These are phyloP conservation scores for Pitta sordida DNA, from an alignment of 2,113 vertebrate species.

Conservation along the genomic window DNA sequence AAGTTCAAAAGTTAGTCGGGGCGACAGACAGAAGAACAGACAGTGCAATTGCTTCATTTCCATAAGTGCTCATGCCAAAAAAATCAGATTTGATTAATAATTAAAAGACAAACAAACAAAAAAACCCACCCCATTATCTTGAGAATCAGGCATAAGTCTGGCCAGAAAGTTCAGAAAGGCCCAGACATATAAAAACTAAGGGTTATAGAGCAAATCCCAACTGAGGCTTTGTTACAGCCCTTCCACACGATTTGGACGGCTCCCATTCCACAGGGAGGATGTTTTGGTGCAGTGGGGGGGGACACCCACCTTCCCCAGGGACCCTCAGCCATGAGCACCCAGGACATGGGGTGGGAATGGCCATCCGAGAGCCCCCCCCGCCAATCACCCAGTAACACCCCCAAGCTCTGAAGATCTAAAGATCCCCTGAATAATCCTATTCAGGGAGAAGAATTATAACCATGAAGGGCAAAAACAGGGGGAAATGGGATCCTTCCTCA, in stretches of 20 bases:
- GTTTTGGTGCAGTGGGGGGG: rapidly evolving
- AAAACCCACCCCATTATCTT: background rate
- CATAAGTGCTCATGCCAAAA: background rate
- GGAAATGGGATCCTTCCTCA: slow-evolving; percentile 43
- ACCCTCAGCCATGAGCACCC: background rate
- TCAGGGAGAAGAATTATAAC: slow-evolving; percentile 30
- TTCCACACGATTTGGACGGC: background rate
- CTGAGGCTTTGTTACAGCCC: background rate
- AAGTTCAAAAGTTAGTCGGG: slow-evolving; percentile 41
- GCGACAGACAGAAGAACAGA: slow-evolving; percentile 45
- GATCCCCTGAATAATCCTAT: slow-evolving; percentile 43
- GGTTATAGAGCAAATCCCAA: background rate
- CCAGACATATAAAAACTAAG: background rate
- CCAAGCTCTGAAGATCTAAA: slow-evolving; percentile 26
- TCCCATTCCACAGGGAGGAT: background rate
- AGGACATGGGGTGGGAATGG: background rate
- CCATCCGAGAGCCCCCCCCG: background rate
- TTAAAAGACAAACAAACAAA: background rate
- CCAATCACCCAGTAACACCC: background rate
- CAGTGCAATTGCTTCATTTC: slow-evolving; percentile 31
- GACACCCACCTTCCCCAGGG: rapidly evolving
- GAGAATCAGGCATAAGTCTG: background rate
- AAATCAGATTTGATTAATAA: slow-evolving; percentile 22
- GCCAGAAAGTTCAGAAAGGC: background rate
- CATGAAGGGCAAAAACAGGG: slow-evolving; percentile 32